These are phyloP conservation scores for Eubasilissa splendida DNA, from an alignment of 2,888 invertebrate genomes.

Conservation along the genomic window DNA sequence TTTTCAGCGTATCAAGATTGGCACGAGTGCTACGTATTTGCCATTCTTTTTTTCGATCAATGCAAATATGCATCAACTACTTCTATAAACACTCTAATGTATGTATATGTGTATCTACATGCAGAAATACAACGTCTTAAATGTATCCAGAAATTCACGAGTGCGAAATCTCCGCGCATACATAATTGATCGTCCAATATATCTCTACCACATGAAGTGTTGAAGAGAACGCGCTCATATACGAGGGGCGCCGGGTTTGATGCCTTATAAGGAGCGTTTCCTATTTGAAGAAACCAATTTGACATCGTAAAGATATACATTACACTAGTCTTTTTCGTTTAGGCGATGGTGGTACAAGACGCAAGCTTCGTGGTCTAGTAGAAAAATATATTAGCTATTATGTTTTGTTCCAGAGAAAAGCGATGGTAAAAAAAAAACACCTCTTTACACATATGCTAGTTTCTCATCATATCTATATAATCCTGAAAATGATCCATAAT, in stretches of 20 bases:
- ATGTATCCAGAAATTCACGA: background rate
- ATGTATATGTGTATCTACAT: too few species aligned
- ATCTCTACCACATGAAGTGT: conserved; percentile 28
- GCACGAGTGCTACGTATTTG: too few species aligned
- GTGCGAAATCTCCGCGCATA: conserved; percentile 29
- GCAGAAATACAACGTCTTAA: background rate
- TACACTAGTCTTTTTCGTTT: conserved; percentile 54
- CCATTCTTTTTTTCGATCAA: too few species aligned
- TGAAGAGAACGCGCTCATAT: conserved; percentile 6
- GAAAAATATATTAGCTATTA: too few species aligned
- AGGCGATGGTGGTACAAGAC: conserved; percentile 6
- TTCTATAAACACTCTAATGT: too few species aligned
- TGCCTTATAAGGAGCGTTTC: conserved; percentile 46
- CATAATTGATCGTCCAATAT: conserved; percentile 52
- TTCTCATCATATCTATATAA: too few species aligned
- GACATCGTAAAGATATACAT: conserved; percentile 55
- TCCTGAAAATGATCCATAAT: too few species aligned
- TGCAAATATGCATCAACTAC: too few species aligned
- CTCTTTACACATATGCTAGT: too few species aligned
- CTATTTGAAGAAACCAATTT: conserved; percentile 57
- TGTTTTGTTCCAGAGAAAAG: too few species aligned
- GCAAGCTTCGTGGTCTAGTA: background rate
- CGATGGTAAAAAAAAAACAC: too few species aligned
- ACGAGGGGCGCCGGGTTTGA: conserved; percentile 37
- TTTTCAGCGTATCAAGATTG: too few species aligned